Conservation (phyloP, 1,140 invertebrate genomes). For the Procambarus clarkii region DNA sequence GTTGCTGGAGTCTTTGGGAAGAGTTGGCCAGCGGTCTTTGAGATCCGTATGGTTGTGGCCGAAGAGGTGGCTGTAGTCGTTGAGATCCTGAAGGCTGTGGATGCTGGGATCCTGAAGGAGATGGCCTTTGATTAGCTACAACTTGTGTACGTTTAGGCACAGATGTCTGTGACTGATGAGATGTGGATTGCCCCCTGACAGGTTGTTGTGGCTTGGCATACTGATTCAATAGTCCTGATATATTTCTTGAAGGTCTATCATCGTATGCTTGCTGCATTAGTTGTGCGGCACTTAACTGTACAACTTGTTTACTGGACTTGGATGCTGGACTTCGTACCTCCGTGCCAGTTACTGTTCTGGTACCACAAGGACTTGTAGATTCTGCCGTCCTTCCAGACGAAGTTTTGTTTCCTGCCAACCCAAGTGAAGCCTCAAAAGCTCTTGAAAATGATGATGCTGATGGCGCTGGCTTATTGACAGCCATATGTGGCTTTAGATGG, state of each 20-base stretch:
- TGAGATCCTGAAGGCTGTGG: background rate
- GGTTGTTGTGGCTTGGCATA: conserved; percentile 13
- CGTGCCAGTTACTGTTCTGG: background rate
- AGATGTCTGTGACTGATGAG: conserved; percentile 6
- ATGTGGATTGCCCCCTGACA: background rate
- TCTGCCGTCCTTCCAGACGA: background rate
- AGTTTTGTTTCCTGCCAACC: conserved; percentile 12
- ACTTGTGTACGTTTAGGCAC: background rate
- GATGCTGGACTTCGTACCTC: conserved; percentile 14
- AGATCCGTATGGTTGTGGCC: background rate
- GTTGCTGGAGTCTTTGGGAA: background rate
- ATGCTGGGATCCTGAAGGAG: background rate
- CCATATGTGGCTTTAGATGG: background rate
- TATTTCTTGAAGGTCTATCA: conserved; percentile 17
- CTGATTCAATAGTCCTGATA: conserved; percentile 40
- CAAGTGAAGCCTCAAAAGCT: conserved; percentile 42
- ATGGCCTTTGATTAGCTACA: background rate
- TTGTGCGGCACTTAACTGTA: conserved; percentile 54
- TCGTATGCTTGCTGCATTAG: conserved; percentile 63
- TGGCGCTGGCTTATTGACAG: background rate
- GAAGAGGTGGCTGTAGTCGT: background rate
- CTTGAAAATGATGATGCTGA: conserved; percentile 40
- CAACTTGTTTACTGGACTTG: background rate
- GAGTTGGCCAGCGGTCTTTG: background rate
- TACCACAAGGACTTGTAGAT: background rate